Evolutionary conservation across 1,140 invertebrate genomes (phyloP).

Genomic region (Rhagoletis zephyria): DNA sequence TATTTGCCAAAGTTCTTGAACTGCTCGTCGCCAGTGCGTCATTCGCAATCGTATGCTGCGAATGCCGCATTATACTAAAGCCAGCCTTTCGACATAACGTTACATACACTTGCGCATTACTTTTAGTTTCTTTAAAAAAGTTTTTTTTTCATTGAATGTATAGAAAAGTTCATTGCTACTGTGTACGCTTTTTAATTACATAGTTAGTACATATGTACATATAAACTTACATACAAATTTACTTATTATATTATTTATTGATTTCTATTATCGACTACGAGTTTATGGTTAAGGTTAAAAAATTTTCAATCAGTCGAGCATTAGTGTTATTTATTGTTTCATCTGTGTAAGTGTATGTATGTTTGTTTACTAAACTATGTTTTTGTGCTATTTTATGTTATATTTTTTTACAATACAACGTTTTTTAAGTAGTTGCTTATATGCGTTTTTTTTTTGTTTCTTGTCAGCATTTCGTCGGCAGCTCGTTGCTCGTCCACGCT

Average conservation of each 20-base stretch:
- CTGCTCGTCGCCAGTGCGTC: too few relatives aligned
- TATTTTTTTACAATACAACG: neutral
- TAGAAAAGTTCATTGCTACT: constrained; percentile 56
- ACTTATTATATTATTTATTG: constrained; percentile 50
- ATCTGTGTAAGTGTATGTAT: neutral
- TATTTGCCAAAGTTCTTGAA: too few relatives aligned
- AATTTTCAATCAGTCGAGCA: constrained; percentile 72
- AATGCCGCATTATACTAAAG: too few relatives aligned
- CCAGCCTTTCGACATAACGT: too few relatives aligned
- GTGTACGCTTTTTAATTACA: constrained; percentile 17
- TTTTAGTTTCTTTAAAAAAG: neutral
- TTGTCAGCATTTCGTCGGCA: too few relatives aligned
- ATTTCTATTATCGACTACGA: constrained; percentile 40
- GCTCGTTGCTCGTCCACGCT: too few relatives aligned
- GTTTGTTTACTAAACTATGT: constrained; percentile 5
- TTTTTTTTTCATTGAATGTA: constrained; percentile 23
- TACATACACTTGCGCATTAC: neutral
- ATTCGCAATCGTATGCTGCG: neutral
- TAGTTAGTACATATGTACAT: neutral
- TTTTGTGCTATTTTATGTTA: neutral
- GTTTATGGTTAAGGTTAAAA: constrained; percentile 47
- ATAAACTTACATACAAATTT: neutral
- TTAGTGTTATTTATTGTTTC: constrained; percentile 59
- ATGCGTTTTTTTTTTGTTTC: too few relatives aligned
- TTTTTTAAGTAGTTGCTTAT: neutral